Evolutionary conservation across 2,888 invertebrate species (phyloP), one percentile per base, ranked within the genome.

Genomic region (Beris chalybata): DNA sequence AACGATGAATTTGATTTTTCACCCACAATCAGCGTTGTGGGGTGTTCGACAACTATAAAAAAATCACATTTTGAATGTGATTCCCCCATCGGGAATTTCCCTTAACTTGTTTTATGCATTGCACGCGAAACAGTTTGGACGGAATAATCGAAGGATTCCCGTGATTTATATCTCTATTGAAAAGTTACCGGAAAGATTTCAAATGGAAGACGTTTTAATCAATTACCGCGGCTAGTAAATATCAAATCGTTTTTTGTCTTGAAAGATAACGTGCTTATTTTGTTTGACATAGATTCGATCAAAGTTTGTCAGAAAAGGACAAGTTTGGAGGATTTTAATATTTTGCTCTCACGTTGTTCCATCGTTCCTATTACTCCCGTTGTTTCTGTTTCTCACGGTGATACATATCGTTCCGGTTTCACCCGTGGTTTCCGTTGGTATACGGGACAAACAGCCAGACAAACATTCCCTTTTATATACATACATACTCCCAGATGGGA

Each of bases 1-100:
- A 3, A 96, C 80, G 22, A 95, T 81, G 82, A 96, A 95, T 78
- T 95, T 95, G 2, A 97, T 84, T 76, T 85, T 87, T 89, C 91
- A 93, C 47, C 89, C 91, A 93, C 47, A 97, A 81, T 57, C 82
- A 79, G 0, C 84, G 83, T 76, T 89, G 87, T 3, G 95, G 93
- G 65, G 89, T 92, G 78, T 97, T 97, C 79, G 95, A 95, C n/a
- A 0, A 95, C 86, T 48, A 96, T 84, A 0, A 86, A 82, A 45
- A 88, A 85, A 65, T 82, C 82, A 61, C 76, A 82, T 76, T 85
- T 86, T 95, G 78, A 59, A 90, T 84, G 48, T 83, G 75, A 76
- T 89, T 92, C 71, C 92, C 87, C 87, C 89, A 91, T 73, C 85
- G 86, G 0, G 92, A 90, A 70, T 85, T 84, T 15, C 89, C 87